Evolutionary conservation across 2,888 invertebrate species (phyloP).

Genomic region (Carterocephalus palaemon): DNA sequence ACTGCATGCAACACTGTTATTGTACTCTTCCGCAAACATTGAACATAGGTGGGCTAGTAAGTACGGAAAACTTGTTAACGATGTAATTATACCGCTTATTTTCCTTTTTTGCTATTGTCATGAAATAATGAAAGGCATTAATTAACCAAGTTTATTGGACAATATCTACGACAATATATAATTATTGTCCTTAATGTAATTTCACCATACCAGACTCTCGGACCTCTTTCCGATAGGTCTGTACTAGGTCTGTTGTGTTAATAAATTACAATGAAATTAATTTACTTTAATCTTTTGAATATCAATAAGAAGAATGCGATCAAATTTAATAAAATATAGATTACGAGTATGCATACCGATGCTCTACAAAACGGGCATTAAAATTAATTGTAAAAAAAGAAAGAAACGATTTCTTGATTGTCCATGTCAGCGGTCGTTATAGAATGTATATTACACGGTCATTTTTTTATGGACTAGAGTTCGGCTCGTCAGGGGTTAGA

Average conservation of each 20-base stretch:
- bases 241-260: too few species aligned
- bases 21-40: background rate
- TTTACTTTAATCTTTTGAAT: too few species aligned
- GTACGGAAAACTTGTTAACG: conserved; percentile 7
- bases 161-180: too few species aligned
- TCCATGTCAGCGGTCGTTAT: conserved; percentile 14
- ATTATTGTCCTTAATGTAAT: too few species aligned
- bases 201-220: too few species aligned
- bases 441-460: conserved; percentile 15
- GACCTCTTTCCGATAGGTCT: too few species aligned
- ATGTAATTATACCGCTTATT: conserved; percentile 8
- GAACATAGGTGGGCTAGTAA: background rate
- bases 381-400: conserved; percentile 4
- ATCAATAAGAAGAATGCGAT: too few species aligned
- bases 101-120: conserved; percentile 7
- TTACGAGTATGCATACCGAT: too few species aligned
- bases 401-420: conserved; percentile 7
- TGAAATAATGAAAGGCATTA: conserved; percentile 11
- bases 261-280: too few species aligned
- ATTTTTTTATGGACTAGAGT: conserved; percentile 15
- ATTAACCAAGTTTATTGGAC: too few species aligned
- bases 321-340: too few species aligned
- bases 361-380: too few species aligned
- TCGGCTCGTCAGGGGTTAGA: conserved; percentile 28
- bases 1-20: conserved; percentile 3